Evolutionary conservation across 2,113 vertebrate genomes (phyloP).

Genomic region (Chlamydotis undulata): DNA sequence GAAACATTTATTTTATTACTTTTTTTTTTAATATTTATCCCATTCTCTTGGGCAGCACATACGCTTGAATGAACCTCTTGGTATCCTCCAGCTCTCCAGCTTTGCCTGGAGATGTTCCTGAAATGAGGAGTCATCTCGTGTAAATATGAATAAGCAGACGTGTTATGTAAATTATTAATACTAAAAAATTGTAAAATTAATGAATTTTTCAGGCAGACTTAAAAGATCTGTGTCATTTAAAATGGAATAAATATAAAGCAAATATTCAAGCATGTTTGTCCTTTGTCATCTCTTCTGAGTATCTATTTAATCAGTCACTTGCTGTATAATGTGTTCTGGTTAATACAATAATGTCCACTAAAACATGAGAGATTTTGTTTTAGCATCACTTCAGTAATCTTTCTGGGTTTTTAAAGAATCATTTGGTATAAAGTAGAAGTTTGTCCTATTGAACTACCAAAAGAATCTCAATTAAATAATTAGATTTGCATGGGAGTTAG

Average conservation of each 20-base stretch:
- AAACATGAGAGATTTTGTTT: background rate
- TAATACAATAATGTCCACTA: background rate
- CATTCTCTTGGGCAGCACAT: background rate
- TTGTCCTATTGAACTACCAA: background rate
- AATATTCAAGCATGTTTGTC: background rate
- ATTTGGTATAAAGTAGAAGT: background rate
- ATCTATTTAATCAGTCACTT: background rate
- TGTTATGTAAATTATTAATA: background rate
- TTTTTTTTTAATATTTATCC: background rate
- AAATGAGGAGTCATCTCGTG: background rate
- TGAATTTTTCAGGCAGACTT: background rate
- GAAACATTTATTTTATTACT: background rate
- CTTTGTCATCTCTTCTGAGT: background rate
- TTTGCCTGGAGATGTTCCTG: background rate
- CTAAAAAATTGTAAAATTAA: background rate
- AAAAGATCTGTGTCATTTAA: background rate
- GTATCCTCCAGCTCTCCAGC: background rate
- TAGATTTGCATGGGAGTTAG: background rate
- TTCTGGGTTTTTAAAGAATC: background rate
- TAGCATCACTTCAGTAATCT: background rate
- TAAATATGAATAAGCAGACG: background rate
- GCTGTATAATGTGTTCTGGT: background rate
- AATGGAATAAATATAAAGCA: slow-evolving; percentile 9
- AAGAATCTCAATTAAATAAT: background rate
- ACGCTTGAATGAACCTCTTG: background rate